A percentile compares a stretch with the other conserved stretches of the same genome.
These are phyloP conservation scores for Tetramorium bicarinatum DNA, from an alignment of 2,888 invertebrate species.

Conservation along the genomic window DNA sequence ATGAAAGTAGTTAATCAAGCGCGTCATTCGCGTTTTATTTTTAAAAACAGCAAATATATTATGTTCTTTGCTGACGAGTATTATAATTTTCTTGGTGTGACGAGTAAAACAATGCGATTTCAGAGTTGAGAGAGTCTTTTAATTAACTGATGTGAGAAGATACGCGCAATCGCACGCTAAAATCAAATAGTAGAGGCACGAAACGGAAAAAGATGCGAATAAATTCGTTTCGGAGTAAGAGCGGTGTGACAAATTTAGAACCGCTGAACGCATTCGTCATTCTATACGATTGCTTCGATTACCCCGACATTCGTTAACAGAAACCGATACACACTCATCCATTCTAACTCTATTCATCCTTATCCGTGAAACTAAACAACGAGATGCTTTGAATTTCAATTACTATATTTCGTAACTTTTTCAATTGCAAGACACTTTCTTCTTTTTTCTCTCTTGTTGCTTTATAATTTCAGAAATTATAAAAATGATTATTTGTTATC, in stretches of 20 bases:
- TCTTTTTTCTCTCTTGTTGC: neutral
- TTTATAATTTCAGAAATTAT: slow-evolving; percentile 11
- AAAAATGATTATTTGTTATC: neutral
- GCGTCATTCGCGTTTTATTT: slow-evolving; percentile 11
- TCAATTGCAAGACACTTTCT: neutral
- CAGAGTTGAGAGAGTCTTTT: slow-evolving; percentile 63
- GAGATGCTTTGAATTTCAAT: slow-evolving; percentile 37
- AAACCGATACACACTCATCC: slow-evolving; percentile 63
- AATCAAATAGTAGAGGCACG: slow-evolving; percentile 51
- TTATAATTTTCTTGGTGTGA: slow-evolving; percentile 64
- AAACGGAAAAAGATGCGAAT: slow-evolving; percentile 66
- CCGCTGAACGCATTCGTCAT: slow-evolving; percentile 71
- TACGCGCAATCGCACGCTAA: slow-evolving; percentile 60
- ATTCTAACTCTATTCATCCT: slow-evolving; percentile 23
- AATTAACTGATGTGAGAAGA: slow-evolving; percentile 70
- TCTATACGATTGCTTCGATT: slow-evolving; percentile 69
- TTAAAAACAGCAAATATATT: neutral
- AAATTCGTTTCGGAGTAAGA: slow-evolving; percentile 65
- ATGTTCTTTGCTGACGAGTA: neutral
- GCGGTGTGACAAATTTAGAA: slow-evolving; percentile 72
- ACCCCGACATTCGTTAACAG: slow-evolving; percentile 69
- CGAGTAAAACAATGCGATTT: slow-evolving; percentile 49
- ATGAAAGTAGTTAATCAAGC: neutral
- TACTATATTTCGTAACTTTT: slow-evolving; percentile 12
- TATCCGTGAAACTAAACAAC: slow-evolving; percentile 49